A percentile compares a stretch with the other conserved stretches of the same genome.
Conservation (phyloP, 2,888 invertebrate species). For the Apodemia mormo region DNA sequence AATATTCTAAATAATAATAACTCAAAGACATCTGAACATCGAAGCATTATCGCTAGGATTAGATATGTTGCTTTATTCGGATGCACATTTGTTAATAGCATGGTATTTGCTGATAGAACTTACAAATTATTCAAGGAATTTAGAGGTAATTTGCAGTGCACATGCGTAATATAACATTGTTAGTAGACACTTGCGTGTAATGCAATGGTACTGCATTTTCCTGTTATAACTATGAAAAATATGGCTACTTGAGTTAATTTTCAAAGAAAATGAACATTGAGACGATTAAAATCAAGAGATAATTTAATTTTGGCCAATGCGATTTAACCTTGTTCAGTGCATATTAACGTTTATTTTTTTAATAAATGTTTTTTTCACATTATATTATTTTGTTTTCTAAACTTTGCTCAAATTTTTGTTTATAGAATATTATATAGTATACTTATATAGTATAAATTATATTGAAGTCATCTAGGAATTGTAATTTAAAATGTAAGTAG, state of each 20-base stretch:
- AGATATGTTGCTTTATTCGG: constrained; percentile 4
- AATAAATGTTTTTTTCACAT: not conserved
- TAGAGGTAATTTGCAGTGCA: not conserved
- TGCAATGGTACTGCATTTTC: not conserved
- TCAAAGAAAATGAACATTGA: not conserved
- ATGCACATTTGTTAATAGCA: not conserved
- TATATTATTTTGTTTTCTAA: constrained; percentile 7
- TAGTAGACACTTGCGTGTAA: not conserved
- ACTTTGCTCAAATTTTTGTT: constrained; percentile 22
- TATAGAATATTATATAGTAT: not conserved
- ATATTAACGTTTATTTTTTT: constrained; percentile 7
- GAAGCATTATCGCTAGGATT: not conserved
- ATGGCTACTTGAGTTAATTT: not conserved
- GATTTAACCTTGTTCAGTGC: not conserved
- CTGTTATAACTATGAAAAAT: not conserved
- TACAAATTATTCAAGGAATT: not conserved
- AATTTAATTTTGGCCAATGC: not conserved
- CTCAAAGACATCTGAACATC: not conserved
- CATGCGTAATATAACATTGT: not conserved
- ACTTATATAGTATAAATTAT: constrained; percentile 10
- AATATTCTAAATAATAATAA: constrained; percentile 12
- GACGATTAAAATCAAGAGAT: not conserved
- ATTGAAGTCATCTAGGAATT: constrained; percentile 46
- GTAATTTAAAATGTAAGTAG: constrained; percentile 26
- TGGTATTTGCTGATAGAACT: not conserved